Percentiles rank a stretch among this genome's conserved stretches.
These are phyloP conservation scores for Calypte anna DNA, from an alignment of 2,113 vertebrate species.

Conservation along the genomic window DNA sequence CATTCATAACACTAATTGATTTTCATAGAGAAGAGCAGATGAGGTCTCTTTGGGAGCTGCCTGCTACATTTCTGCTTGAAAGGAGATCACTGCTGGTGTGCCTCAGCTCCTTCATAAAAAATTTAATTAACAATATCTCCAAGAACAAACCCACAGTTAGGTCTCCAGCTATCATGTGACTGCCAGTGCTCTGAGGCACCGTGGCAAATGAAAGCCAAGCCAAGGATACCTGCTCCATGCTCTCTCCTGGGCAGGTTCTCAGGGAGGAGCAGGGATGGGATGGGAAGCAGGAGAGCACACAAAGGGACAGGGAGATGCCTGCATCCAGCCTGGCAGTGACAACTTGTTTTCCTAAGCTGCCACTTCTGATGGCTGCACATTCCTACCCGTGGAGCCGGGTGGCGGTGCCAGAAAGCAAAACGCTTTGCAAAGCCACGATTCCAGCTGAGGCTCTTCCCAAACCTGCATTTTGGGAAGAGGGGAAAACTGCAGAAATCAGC, in stretches of 20 bases:
- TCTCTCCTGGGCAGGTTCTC: not conserved
- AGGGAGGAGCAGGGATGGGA: not conserved
- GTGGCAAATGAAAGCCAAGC: conserved; percentile 62
- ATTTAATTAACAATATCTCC: conserved; percentile 77
- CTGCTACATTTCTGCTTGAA: conserved; percentile 74
- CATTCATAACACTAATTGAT: conserved; percentile 78
- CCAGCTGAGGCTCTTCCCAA: not conserved
- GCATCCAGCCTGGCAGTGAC: not conserved
- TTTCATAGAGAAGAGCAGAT: conserved; percentile 74
- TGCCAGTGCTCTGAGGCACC: not conserved
- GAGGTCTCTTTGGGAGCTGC: conserved; percentile 74
- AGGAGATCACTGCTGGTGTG: conserved; percentile 66
- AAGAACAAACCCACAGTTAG: conserved; percentile 53
- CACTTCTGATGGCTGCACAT: fast-evolving
- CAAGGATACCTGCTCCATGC: conserved; percentile 39
- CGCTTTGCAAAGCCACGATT: fast-evolving
- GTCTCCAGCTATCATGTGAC: conserved; percentile 65
- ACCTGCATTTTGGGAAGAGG: fast-evolving
- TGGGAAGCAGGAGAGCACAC: not conserved
- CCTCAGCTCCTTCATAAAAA: conserved; percentile 73
- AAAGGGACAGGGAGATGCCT: not conserved
- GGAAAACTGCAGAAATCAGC: fast-evolving
- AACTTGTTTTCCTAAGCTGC: not conserved
- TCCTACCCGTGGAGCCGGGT: fast-evolving
- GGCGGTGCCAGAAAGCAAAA: not conserved